These are phyloP conservation scores for Diaphora mendica DNA, from an alignment of 2,888 invertebrate genomes.

Conservation along the genomic window DNA sequence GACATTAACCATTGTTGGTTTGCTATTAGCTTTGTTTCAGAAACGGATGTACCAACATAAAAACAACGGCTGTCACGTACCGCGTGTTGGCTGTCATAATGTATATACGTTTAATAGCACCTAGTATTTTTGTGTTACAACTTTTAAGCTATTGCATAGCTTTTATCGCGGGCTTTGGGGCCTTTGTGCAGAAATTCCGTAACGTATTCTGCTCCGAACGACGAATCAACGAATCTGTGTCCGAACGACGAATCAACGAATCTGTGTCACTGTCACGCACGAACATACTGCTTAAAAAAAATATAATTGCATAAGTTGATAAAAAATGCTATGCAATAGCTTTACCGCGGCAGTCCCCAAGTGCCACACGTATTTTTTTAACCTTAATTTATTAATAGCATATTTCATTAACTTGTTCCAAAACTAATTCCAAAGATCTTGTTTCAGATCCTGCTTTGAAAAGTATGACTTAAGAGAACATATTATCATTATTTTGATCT, in stretches of 20 bases:
- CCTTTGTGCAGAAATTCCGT: too few species aligned
- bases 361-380: too few species aligned
- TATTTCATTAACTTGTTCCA: not conserved
- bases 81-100: not conserved
- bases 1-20: not conserved
- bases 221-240: too few species aligned
- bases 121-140: not conserved
- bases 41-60: not conserved
- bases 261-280: too few species aligned
- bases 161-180: too few species aligned
- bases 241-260: too few species aligned
- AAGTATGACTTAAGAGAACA: not conserved
- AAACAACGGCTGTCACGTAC: not conserved
- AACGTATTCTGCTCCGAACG: too few species aligned
- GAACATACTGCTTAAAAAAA: too few species aligned
- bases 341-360: too few species aligned
- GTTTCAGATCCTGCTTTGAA: not conserved
- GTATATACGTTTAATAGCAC: not conserved
- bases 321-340: too few species aligned
- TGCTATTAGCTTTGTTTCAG: not conserved
- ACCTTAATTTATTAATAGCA: not conserved
- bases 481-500: not conserved
- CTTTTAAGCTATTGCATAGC: too few species aligned
- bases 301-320: too few species aligned
- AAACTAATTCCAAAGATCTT: not conserved